These are phyloP conservation scores for Lepus europaeus DNA, from an alignment of 2,113 vertebrate genomes.

Conservation along the genomic window DNA sequence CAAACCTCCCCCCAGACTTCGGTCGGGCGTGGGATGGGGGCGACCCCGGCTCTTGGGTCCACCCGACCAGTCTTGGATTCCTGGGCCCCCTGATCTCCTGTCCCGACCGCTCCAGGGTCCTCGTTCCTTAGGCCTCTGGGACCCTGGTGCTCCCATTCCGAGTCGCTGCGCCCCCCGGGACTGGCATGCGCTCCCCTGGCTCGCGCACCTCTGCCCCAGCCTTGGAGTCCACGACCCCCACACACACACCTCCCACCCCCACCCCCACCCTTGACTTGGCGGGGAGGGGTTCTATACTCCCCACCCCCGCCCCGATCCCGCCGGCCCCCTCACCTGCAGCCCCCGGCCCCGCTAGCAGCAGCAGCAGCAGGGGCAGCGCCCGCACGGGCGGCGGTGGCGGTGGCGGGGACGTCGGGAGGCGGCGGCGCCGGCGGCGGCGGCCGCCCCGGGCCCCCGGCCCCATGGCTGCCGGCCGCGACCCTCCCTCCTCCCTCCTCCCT, in stretches of 20 bases:
- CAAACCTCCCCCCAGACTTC: background rate
- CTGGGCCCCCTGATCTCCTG: slow-evolving; percentile 20
- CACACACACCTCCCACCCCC: background rate
- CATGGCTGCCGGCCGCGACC: slow-evolving; percentile 75
- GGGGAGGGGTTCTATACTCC: background rate
- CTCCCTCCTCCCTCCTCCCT: slow-evolving; percentile 64
- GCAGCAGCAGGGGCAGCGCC: slow-evolving; percentile 69
- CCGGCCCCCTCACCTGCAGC: slow-evolving; percentile 81
- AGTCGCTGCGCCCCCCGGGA: background rate
- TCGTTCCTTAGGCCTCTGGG: background rate
- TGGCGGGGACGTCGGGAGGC: slow-evolving; percentile 59
- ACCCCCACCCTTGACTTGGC: background rate
- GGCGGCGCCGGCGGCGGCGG: slow-evolving; percentile 67
- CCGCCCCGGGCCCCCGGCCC: slow-evolving; percentile 70
- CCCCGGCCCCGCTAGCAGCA: slow-evolving; percentile 74
- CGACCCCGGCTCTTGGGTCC: background rate
- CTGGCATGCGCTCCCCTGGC: background rate
- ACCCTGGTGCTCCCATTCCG: background rate
- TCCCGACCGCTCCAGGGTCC: background rate
- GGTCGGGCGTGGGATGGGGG: background rate
- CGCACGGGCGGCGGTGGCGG: slow-evolving; percentile 44
- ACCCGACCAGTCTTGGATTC: background rate
- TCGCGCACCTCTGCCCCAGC: background rate
- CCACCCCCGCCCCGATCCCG: background rate
- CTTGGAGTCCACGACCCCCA: background rate